These are phyloP conservation scores for Oppia nitens DNA, from an alignment of 1,140 invertebrate species.

Conservation along the genomic window DNA sequence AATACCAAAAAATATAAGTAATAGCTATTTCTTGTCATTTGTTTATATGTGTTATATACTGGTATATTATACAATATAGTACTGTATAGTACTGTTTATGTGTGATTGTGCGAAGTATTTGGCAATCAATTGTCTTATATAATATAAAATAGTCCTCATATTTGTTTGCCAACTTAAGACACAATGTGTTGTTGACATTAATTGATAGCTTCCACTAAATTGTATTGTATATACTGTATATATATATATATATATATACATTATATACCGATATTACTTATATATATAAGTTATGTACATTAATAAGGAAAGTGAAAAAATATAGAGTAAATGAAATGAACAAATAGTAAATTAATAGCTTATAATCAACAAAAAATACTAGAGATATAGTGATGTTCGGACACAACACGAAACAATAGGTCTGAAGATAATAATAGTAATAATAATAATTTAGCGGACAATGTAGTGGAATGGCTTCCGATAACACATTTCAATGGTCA, in stretches of 20 bases:
- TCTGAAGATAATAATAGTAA: neutral
- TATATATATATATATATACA: no score
- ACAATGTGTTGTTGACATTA: neutral
- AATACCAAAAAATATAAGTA: no score
- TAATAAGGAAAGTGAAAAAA: neutral
- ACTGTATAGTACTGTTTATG: no score
- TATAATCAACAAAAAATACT: neutral
- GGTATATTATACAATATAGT: no score
- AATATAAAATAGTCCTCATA: neutral
- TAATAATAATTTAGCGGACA: no score
- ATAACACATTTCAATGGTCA: neutral
- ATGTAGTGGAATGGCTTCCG: neutral
- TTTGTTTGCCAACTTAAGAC: neutral
- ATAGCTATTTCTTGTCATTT: no score
- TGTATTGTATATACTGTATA: no score
- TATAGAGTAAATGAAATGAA: neutral
- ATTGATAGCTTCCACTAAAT: neutral
- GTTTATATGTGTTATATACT: no score
- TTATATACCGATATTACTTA: no score
- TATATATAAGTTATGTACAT: no score
- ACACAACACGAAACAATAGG: neutral
- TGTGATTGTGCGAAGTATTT: neutral
- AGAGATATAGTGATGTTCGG: no score
- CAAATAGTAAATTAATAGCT: neutral
- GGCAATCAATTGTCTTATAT: neutral